A percentile compares a stretch with the other conserved stretches of the same genome.
Conservation (phyloP, 2,113 vertebrate genomes). For the Prietella phreatophila region DNA sequence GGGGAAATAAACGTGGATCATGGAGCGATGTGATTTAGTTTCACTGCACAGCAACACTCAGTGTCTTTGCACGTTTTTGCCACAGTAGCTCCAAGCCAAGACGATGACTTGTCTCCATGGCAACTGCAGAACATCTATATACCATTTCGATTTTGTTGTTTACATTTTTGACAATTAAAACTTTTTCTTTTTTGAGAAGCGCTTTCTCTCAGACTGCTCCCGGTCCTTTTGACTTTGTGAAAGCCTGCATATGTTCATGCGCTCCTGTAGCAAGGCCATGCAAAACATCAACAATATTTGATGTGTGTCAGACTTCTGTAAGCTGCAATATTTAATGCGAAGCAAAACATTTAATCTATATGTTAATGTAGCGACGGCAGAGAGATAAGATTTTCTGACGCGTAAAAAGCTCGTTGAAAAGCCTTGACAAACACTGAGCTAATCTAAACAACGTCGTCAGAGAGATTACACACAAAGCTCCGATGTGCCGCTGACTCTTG, state of each 20-base stretch:
- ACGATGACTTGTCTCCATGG: constrained; percentile 31
- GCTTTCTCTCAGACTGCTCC: background rate
- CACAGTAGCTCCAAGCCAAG: constrained; percentile 2
- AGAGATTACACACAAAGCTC: background rate
- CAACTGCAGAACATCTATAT: constrained; percentile 10
- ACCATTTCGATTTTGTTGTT: background rate
- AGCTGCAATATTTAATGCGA: constrained; percentile 7
- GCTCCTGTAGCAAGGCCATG: background rate
- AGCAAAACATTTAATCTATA: constrained; percentile 49
- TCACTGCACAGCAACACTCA: background rate
- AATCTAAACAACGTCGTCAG: constrained; percentile 26
- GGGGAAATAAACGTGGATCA: background rate
- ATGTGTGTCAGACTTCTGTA: background rate
- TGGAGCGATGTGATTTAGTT: background rate
- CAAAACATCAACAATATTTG: background rate
- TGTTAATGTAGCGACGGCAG: constrained; percentile 33
- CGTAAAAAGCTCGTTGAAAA: constrained; percentile 10
- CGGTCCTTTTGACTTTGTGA: background rate
- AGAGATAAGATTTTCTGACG: background rate
- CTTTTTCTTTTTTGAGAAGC: background rate
- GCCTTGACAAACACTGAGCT: background rate
- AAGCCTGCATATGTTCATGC: background rate
- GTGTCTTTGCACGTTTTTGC: background rate
- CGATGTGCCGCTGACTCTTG: constrained; percentile 2
- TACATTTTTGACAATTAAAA: background rate